Base-by-base conservation (phyloP, 92 coral and sea anemone genomes). In the Paragorgia papillata region DNA sequence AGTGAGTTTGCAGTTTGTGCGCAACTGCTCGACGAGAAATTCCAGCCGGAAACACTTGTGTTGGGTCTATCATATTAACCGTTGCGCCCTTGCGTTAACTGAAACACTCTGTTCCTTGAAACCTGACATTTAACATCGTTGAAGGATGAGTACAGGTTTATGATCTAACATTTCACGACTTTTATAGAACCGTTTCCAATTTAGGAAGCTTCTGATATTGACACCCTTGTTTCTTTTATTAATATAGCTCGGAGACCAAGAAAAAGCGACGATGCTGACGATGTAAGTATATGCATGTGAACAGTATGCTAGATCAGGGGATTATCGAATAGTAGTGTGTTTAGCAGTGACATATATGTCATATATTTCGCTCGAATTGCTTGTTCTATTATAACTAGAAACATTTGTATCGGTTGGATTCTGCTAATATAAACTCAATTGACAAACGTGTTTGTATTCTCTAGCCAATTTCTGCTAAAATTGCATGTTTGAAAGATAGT, bases 91-190 rank as follows among this genome's bases (percentile, higher is more conserved):
- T 37, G 10, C 10, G 4, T 4, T 46, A 2, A 46, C 53, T 6
- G 53, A 46, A 64, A 5, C 43, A 50, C 2, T 35, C 32, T 17
- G 7, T 53, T 68, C 46, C 32, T 31, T 20, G 22, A 44, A 21
- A 68, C 32, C 26, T 64, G 54, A 64, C 71, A 64, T 64, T 64
- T 64, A 7, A 40, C 28, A 46, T 53, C 21, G 75, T 68, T 68
- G 32, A 68, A 68, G 55, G 75, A 68, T 68, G 75, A 68, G 75
- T 40, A 30, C 34, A 21, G 55, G 53, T 62, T 44, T 53, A 26
- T 62, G 65, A 60, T 66, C n/a, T n/a, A n/a, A n/a, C n/a, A 79
- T 71, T 75, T 82, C 82, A 49, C 66, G 76, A 82, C 60, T 61
- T 79, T 82, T 28, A 75, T 74, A 64, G 58, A 49, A 63, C 50